A percentile compares a stretch with the other conserved stretches of the same genome.
phyloP scores from a whole-genome alignment of 2,888 invertebrate genomes.

The Germaria angustata region DNA sequence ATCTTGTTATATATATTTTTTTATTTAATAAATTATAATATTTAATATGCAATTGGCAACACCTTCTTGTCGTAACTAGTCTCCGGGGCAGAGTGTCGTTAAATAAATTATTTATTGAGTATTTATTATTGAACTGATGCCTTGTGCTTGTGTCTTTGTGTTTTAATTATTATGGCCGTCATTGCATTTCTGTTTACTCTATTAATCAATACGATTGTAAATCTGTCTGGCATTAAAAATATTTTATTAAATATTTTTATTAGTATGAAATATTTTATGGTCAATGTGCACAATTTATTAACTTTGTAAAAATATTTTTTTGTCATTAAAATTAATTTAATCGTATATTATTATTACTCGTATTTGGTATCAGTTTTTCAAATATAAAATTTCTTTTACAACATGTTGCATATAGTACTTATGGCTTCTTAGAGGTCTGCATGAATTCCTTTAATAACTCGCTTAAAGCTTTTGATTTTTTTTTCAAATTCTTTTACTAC shows the following conservation, averaged over 20 bases:
- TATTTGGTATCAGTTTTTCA: neutral
- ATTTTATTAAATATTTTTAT: constrained; percentile 21
- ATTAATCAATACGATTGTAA: constrained; percentile 28
- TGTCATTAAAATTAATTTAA: neutral
- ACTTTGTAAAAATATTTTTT: neutral
- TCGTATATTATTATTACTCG: too few relatives aligned
- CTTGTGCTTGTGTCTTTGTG: neutral
- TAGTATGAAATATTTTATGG: neutral
- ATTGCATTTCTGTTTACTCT: constrained; percentile 13
- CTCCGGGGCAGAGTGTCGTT: constrained; percentile 28
- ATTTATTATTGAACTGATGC: constrained; percentile 6
- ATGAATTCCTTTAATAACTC: too few relatives aligned
- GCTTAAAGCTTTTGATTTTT: too few relatives aligned
- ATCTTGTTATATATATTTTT: constrained; percentile 5
- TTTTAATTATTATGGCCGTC: neutral
- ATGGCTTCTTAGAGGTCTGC: too few relatives aligned
- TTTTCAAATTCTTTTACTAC: too few relatives aligned
- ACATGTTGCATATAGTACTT: neutral
- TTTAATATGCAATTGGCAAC: constrained; percentile 46
- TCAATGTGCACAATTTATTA: neutral
- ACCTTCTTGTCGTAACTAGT: constrained; percentile 47
- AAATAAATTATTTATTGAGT: constrained; percentile 40
- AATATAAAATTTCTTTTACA: neutral
- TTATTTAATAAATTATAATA: constrained; percentile 40
- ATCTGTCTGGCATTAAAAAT: constrained; percentile 10